These are phyloP conservation scores for Chymomyza caudatula DNA, from an alignment of 2,888 invertebrate species.

Conservation along the genomic window DNA sequence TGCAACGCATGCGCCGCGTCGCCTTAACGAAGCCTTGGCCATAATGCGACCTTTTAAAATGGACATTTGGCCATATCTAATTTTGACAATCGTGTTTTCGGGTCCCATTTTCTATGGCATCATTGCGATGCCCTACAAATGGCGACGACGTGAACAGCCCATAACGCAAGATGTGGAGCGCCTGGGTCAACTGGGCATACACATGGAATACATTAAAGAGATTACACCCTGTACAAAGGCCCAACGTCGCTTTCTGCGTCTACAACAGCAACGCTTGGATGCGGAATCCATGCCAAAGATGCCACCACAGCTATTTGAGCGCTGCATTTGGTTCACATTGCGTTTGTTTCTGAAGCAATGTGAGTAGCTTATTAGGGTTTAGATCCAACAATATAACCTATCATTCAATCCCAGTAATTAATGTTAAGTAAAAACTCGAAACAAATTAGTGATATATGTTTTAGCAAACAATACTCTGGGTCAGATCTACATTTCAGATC, in stretches of 20 bases:
- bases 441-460: no score
- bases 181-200: conserved; percentile 42
- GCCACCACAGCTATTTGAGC: conserved; percentile 78
- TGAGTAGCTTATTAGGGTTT: conserved; percentile 77
- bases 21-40: conserved; percentile 86
- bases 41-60: conserved; percentile 86
- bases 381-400: no score
- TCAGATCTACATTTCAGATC: no score
- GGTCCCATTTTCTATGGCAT: conserved; percentile 85
- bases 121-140: conserved; percentile 81
- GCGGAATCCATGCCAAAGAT: conserved; percentile 30
- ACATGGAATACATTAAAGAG: conserved; percentile 74
- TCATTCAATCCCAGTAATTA: no score
- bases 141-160: conserved; percentile 36
- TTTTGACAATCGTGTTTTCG: conserved; percentile 82
- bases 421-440: no score
- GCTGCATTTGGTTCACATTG: conserved; percentile 86
- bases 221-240: conserved; percentile 64
- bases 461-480: no score
- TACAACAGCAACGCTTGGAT: conserved; percentile 3
- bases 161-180: conserved; percentile 40
- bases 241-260: conserved; percentile 32
- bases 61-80: conserved; percentile 87
- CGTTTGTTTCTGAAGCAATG: conserved; percentile 86
- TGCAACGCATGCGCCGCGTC: conserved; percentile 86